Evolutionary conservation across 2,797 vertebrate species (phyloP).

Genomic region (Sardinella longiceps): DNA sequence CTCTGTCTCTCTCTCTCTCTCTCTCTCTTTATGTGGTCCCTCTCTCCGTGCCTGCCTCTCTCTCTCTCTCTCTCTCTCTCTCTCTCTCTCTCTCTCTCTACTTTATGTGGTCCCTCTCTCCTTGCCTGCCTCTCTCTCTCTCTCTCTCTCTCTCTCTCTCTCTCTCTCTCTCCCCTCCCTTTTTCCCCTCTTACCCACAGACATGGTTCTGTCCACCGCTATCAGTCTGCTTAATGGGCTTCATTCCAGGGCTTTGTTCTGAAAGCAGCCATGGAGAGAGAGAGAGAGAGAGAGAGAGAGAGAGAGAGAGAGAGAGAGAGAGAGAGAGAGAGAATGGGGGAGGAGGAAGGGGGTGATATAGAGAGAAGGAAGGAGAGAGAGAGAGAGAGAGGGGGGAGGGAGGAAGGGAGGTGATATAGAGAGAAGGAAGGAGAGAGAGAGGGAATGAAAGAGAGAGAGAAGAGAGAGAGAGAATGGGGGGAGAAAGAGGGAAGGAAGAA

Average conservation of each 20-base stretch:
- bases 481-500: not conserved
- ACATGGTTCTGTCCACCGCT: slow-evolving; percentile 50
- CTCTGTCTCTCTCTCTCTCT: slow-evolving; percentile 1
- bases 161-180: slow-evolving; percentile 9
- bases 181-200: slow-evolving; percentile 36
- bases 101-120: too few species aligned
- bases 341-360: slow-evolving; percentile 31
- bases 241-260: slow-evolving; percentile 46
- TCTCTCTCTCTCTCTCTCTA: too few species aligned
- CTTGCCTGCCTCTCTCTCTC: not conserved
- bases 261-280: slow-evolving; percentile 17
- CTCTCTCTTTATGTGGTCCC: not conserved
- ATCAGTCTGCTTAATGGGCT: slow-evolving; percentile 48
- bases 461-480: not conserved
- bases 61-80: not conserved
- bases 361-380: slow-evolving; percentile 41
- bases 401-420: slow-evolving; percentile 26
- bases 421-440: slow-evolving; percentile 29
- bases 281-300: slow-evolving; percentile 34
- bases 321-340: slow-evolving; percentile 49
- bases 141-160: not conserved
- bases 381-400: slow-evolving; percentile 37
- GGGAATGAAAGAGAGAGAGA: not conserved
- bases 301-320: slow-evolving; percentile 46
- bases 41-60: slow-evolving; percentile 11